Evolutionary conservation across 2,113 vertebrate genomes (phyloP).

Genomic region (Glaucidium brasilianum): DNA sequence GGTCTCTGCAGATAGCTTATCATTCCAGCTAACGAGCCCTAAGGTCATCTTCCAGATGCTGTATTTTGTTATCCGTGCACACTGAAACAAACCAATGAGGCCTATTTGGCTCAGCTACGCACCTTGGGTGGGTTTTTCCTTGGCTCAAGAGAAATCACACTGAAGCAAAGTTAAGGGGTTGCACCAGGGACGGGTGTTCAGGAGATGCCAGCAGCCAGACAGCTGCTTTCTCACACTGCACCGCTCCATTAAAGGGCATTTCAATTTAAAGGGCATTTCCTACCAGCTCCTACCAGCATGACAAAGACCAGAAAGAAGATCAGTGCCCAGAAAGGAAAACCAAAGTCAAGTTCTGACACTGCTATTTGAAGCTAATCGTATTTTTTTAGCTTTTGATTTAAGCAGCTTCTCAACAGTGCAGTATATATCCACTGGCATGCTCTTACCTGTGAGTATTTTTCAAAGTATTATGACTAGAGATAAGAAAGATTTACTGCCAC

Average conservation of each 20-base stretch:
- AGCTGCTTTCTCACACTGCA: neutral
- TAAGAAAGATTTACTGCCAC: neutral
- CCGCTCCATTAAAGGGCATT: too few relatives aligned
- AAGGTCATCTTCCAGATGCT: neutral
- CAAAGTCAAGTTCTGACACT: neutral
- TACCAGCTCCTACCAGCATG: neutral
- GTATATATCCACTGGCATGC: neutral
- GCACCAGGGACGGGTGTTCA: neutral
- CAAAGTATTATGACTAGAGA: too few relatives aligned
- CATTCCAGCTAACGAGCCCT: neutral
- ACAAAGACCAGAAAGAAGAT: neutral
- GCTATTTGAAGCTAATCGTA: neutral
- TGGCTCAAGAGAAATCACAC: neutral
- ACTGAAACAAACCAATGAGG: neutral
- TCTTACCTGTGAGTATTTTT: neutral
- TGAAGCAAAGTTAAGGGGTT: neutral
- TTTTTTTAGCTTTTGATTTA: neutral
- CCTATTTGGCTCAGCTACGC: neutral
- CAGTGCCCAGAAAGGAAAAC: neutral
- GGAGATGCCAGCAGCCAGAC: neutral
- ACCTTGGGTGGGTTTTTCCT: neutral
- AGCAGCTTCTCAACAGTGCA: neutral
- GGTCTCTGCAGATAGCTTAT: neutral
- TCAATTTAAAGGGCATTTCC: neutral
- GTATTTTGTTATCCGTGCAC: fast-evolving